Conservation (phyloP, 2,797 vertebrate genomes). For the Acanthurus lineatus region DNA sequence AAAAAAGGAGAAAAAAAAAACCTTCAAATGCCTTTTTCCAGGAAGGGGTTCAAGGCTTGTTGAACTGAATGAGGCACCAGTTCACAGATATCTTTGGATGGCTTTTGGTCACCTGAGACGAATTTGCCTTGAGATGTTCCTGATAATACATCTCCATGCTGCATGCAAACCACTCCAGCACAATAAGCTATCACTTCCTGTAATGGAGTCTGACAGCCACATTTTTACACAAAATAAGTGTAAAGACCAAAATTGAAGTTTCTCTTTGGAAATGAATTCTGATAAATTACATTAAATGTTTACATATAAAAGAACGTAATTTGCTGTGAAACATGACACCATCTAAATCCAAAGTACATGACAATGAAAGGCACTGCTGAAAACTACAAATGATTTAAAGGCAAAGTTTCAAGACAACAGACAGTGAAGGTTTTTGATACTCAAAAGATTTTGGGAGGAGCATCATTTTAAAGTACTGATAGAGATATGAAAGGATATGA, state of each 20-base stretch:
- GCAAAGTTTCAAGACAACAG: slow-evolving; percentile 2
- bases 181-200: neutral
- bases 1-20: too few species aligned
- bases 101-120: neutral
- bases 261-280: neutral
- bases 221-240: neutral
- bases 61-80: neutral
- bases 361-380: slow-evolving; percentile 6
- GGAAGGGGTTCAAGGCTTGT: neutral
- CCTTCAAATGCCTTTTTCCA: neutral
- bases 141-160: neutral
- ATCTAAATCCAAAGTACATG: neutral
- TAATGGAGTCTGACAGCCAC: neutral
- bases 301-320: too few species aligned
- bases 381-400: slow-evolving; percentile 37
- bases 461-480: slow-evolving; percentile 25
- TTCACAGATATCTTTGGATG: neutral
- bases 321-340: neutral
- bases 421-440: slow-evolving; percentile 2
- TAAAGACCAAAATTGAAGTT: neutral
- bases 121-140: neutral
- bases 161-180: neutral
- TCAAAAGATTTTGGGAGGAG: slow-evolving; percentile 17
- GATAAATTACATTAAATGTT: too few species aligned
- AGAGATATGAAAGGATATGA: slow-evolving; percentile 34